Conservation (phyloP, 2,888 invertebrate species). For the Eretmocerus hayati region DNA sequence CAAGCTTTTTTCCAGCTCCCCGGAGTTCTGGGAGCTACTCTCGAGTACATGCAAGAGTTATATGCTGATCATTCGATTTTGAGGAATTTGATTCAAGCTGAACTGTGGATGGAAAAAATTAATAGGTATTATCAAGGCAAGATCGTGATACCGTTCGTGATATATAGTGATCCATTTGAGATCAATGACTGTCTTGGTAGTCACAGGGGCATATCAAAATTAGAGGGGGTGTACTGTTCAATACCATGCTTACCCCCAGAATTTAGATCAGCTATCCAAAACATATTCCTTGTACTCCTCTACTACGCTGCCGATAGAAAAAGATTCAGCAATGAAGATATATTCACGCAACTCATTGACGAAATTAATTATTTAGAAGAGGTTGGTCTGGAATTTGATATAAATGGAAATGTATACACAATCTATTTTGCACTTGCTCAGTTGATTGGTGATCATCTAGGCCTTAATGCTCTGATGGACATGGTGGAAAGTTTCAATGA, state of each 20-base stretch:
- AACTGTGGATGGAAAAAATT: neutral
- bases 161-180: slow-evolving; percentile 4
- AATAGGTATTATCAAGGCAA: neutral
- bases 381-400: neutral
- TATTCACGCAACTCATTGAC: neutral
- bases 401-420: neutral
- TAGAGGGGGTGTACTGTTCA: slow-evolving; percentile 16
- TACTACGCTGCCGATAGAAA: slow-evolving; percentile 26
- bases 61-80: neutral
- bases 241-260: slow-evolving; percentile 14
- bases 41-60: neutral
- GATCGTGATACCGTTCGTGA: neutral
- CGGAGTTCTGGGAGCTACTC: neutral
- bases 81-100: neutral
- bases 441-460: neutral
- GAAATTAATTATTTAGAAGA: neutral
- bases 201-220: slow-evolving; percentile 12
- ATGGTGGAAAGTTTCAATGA: too few relatives aligned
- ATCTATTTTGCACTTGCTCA: neutral
- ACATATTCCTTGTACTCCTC: neutral
- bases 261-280: neutral
- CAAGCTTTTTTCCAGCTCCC: neutral
- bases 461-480: too few relatives aligned
- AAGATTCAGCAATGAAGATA: neutral
- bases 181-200: slow-evolving; percentile 3